Conservation (phyloP, 2,888 invertebrate genomes). For the Acanthacorydalis orientalis region DNA sequence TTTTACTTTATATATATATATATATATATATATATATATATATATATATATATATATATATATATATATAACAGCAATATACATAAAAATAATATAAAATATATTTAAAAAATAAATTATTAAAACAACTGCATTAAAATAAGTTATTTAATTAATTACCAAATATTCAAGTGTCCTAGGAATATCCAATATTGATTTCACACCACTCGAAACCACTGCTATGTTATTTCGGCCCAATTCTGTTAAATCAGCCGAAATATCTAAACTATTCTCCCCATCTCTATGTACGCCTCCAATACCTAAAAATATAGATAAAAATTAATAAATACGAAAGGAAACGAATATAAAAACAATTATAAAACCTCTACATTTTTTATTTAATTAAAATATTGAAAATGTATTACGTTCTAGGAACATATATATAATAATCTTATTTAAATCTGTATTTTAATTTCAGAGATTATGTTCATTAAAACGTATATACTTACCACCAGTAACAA, state of each 20-base stretch:
- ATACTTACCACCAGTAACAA: slow-evolving; percentile 76
- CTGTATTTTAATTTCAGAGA: slow-evolving; percentile 2
- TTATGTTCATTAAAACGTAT: slow-evolving; percentile 1
- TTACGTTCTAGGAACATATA: no score
- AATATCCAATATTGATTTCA: slow-evolving; percentile 95
- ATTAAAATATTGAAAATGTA: no score
- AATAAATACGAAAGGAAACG: slow-evolving; percentile 5
- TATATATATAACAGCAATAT: neutral
- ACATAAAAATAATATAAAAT: no score
- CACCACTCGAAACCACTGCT: slow-evolving; percentile 86
- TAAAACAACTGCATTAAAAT: neutral
- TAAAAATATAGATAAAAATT: slow-evolving; percentile 9
- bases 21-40: slow-evolving; percentile 2
- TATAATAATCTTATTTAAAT: no score
- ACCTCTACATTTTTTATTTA: no score
- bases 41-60: neutral
- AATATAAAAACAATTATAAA: no score
- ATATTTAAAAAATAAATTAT: neutral
- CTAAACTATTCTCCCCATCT: slow-evolving; percentile 68
- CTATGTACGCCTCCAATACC: slow-evolving; percentile 89
- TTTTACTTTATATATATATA: neutral
- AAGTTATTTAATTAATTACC: slow-evolving; percentile 31
- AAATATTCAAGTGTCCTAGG: slow-evolving; percentile 84
- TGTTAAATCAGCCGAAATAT: slow-evolving; percentile 86
- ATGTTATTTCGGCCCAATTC: slow-evolving; percentile 79